These are phyloP conservation scores for Potamilus streckersoni DNA, from an alignment of 1,140 invertebrate genomes.

Conservation along the genomic window DNA sequence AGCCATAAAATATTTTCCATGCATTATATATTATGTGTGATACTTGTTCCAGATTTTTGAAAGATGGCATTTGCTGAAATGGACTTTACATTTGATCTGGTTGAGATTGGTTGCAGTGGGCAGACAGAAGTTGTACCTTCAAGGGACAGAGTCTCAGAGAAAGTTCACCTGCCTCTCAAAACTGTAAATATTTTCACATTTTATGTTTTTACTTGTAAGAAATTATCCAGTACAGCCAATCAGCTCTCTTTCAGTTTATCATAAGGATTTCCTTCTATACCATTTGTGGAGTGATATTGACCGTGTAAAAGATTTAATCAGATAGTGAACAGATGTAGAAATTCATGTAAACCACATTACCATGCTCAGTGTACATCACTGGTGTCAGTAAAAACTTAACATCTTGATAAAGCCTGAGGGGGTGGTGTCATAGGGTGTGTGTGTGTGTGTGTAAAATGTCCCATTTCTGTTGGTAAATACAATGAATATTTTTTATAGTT, in stretches of 20 bases:
- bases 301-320: not conserved
- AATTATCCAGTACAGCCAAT: not conserved
- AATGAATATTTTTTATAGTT: no score
- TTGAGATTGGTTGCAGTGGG: conserved; percentile 24
- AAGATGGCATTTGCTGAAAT: not conserved
- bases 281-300: not conserved
- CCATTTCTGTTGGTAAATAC: no score
- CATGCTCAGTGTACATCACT: no score
- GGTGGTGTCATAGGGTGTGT: no score
- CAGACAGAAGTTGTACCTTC: conserved; percentile 23
- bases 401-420: no score
- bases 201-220: not conserved
- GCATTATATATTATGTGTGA: no score
- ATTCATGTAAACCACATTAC: no score
- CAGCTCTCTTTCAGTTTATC: not conserved
- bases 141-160: conserved; percentile 7
- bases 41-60: no score
- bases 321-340: no score
- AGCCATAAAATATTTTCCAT: no score
- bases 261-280: not conserved
- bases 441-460: no score
- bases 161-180: conserved; percentile 21
- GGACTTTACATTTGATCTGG: conserved; percentile 28
- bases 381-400: no score
- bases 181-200: conserved; percentile 23